Evolutionary conservation across 2,113 vertebrate genomes (phyloP), one percentile per base, ranked within the genome.

Genomic region (Atherinomorus stipes): DNA sequence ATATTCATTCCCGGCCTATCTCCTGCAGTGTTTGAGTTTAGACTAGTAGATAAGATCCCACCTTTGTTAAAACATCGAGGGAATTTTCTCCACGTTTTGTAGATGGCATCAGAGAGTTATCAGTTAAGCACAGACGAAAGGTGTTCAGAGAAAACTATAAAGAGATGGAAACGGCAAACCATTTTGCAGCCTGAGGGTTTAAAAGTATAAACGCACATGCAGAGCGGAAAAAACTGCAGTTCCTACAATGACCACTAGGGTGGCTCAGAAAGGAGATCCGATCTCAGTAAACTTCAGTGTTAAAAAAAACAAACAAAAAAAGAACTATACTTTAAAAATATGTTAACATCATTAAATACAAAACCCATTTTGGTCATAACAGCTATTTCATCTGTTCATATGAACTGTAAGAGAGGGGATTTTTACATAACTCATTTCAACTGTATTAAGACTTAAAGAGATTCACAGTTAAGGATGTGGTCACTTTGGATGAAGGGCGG

Each of bases 31-130:
- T 23, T 37, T 38, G 4, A 52, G 19, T 31, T 70, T 31, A 49
- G 52, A 56, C 52, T 22, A 10, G 28, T 65, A 28, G 6, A 26
- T 66, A 52, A 62, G 49, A 34, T 59, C 37, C 72, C 53, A 45
- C n/a, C 31, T n/a, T 49, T 19, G 16, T 54, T 56, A 21, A 69
- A 38, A 16, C 47, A 28, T 8, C 31, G 52, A 42, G 31, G 45
- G 61, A 34, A 37, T 52, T 61, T 53, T 71, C 21, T 59, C 18
- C 57, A 62, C 37, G 74, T 45, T n/a, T 58, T 51, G 38, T 19
- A 23, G 8, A 76, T 25, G 28, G 42, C 3, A 21, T 3, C 61
- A 44, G 12, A 15, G 42, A 15, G 40, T 13, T 42, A 42, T 42
- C 40, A 42, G 40, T 42, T 13, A 15, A 42, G 40, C 40, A 4